phyloP scores from a whole-genome alignment of 2,797 vertebrate genomes.

The Synaphobranchus kaupii region DNA sequence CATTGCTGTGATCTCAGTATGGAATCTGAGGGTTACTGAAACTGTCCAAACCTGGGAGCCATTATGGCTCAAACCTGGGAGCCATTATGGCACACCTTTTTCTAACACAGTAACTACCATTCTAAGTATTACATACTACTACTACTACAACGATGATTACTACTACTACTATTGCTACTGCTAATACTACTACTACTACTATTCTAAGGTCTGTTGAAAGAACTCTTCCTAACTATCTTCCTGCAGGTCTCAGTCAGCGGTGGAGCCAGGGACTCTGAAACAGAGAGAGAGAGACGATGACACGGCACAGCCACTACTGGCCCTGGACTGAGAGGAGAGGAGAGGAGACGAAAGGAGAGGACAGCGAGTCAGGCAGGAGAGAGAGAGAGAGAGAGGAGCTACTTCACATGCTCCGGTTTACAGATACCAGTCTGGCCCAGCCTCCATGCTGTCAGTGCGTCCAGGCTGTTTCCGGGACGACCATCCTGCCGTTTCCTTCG shows the following conservation, averaged over 20 bases:
- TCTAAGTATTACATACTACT: no score
- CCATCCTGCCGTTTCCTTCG: not conserved
- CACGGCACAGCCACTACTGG: conserved; percentile 78
- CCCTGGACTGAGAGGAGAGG: conserved; percentile 72
- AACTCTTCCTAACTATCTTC: not conserved
- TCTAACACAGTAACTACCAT: no score
- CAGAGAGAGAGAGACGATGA: conserved; percentile 73
- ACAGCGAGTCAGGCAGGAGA: not conserved
- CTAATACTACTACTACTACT: not conserved
- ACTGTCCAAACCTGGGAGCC: no score
- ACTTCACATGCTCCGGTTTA: not conserved
- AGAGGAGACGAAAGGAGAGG: not conserved
- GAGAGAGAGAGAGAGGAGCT: not conserved
- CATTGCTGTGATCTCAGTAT: not conserved
- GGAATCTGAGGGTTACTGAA: not conserved
- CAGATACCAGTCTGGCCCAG: not conserved
- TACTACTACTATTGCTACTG: not conserved
- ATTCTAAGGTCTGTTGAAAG: not conserved
- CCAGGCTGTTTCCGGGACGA: not conserved
- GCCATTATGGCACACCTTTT: no score
- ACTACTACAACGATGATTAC: no score
- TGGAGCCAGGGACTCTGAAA: conserved; percentile 76
- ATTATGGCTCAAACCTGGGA: no score
- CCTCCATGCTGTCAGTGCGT: not conserved
- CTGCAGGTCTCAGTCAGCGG: conserved; percentile 79